These are phyloP conservation scores for Cyprinodon diabolis DNA, from an alignment of 2,797 vertebrate genomes.

Conservation along the genomic window DNA sequence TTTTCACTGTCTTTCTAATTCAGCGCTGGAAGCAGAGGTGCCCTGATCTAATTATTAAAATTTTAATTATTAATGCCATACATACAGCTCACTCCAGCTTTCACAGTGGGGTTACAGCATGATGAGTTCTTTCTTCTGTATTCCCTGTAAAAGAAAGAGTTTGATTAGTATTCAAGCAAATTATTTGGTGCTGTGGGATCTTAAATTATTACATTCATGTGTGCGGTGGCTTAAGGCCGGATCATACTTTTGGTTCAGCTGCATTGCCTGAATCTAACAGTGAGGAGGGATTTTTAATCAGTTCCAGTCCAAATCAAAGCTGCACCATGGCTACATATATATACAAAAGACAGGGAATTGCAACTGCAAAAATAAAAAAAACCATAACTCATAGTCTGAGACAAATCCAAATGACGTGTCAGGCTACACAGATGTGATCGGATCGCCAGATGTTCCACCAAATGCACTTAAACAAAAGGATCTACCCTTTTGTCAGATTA, in stretches of 20 bases:
- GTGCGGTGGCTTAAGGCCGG: background rate
- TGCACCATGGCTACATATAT: background rate
- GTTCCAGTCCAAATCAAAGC: too few species aligned
- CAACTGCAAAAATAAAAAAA: background rate
- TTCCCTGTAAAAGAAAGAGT: background rate
- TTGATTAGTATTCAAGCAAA: background rate
- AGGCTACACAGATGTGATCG: too few species aligned
- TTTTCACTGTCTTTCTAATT: background rate
- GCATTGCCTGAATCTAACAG: too few species aligned
- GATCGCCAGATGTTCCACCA: too few species aligned
- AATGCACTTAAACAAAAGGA: background rate
- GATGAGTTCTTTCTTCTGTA: background rate
- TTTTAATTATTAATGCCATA: conserved; percentile 18
- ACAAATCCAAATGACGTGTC: background rate
- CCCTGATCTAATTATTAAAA: background rate
- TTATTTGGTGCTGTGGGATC: background rate
- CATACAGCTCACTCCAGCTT: conserved; percentile 4
- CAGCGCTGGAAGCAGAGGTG: background rate
- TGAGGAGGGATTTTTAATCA: background rate
- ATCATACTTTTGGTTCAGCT: background rate
- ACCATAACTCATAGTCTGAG: background rate
- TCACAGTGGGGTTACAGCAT: background rate
- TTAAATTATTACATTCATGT: background rate
- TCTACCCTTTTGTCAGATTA: background rate
- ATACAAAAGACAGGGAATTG: background rate